phyloP scores from a whole-genome alignment of 2,113 vertebrate genomes.

The Scolopax mira region DNA sequence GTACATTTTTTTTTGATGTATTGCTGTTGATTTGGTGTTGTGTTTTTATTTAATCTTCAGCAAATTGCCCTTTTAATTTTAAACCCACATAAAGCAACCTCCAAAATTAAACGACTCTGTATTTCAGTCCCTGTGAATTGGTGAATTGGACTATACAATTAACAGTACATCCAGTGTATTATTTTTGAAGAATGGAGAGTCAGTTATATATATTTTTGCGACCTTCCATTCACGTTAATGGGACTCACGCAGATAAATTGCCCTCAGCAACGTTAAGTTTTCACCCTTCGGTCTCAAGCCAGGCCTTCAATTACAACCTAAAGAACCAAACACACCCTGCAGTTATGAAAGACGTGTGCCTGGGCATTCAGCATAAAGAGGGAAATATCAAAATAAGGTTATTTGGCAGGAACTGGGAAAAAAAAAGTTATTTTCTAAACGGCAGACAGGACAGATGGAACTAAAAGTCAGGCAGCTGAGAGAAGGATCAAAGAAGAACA shows the following conservation, averaged over 20 bases:
- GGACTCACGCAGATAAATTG: constrained; percentile 26
- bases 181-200: neutral
- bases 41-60: neutral
- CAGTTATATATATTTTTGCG: neutral
- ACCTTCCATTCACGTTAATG: constrained; percentile 23
- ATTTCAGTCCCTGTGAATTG: neutral
- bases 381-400: constrained; percentile 34
- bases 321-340: constrained; percentile 18
- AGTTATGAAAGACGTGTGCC: neutral
- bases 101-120: neutral
- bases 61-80: neutral
- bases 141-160: neutral
- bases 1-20: neutral
- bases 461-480: constrained; percentile 24
- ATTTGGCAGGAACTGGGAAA: constrained; percentile 8
- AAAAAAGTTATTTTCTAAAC: constrained; percentile 28
- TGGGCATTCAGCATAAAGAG: constrained; percentile 14
- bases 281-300: neutral
- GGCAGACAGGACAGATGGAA: constrained; percentile 28
- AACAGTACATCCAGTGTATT: neutral
- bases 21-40: neutral
- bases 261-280: neutral
- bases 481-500: constrained; percentile 51
- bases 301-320: constrained; percentile 11
- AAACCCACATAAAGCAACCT: neutral